Base-by-base conservation (phyloP, 2,888 invertebrate species). In the Pegoplata infirma region DNA sequence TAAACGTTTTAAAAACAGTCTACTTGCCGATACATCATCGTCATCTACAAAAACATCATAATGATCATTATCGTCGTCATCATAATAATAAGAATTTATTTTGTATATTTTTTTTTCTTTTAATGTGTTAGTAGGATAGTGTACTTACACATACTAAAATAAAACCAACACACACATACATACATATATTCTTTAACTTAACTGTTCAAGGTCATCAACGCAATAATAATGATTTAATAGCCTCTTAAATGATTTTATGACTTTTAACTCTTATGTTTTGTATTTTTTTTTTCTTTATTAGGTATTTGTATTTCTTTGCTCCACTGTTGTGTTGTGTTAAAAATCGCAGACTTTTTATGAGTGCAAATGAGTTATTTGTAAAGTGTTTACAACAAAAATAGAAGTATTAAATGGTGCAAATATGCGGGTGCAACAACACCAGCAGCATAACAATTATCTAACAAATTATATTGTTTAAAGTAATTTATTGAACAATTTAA, bases 161-260 rank as follows among this genome's bases (percentile, higher is more conserved):
- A 67, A n/a, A 5, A 23, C 2, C 7, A 7, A 16, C 49, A 28
- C 25, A 17, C n/a, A 32, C 32, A 47, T 12, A 21, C 46, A 47
- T 47, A n/a, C n/a, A n/a, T n/a, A n/a, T n/a, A 32, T 21, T 17
- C 40, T 49, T 66, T 25, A 51, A 32, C 19, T 76, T 76, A 56
- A 58, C 68, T 83, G 79, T 83, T 85, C 88, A 88, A 88, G 88
- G 88, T 86, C 86, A 85, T 79, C 81, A 66, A 79, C 83, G 84
- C 84, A 84, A 88, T 88, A 86, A 87, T 88, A 86, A 88, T 88
- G 88, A 89, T 89, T 88, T 88, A 88, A 88, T 89, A 85, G 84
- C 82, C 83, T 83, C 86, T 86, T 88, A 88, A 88, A 88, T 86
- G 87, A 84, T 85, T 89, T 88, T 87, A 88, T 88, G 86, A 80